A percentile compares a stretch with the other conserved stretches of the same genome.
Evolutionary conservation across 1,140 invertebrate species (phyloP).

Genomic region (Euborellia annulipes): DNA sequence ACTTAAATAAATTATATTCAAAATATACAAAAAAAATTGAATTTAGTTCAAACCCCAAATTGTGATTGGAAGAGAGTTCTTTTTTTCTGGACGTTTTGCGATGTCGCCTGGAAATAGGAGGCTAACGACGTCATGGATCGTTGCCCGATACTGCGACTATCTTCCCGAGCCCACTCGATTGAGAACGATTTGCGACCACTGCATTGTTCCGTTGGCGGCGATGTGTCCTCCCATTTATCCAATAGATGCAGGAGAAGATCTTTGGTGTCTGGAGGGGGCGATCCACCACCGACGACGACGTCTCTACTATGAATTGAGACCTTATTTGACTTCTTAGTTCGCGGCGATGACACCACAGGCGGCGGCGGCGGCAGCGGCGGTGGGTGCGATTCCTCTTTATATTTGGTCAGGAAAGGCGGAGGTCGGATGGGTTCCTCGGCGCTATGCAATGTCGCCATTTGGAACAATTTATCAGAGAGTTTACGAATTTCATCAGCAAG

Average conservation of each 20-base stretch:
- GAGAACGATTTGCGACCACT: conserved; percentile 27
- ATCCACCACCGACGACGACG: background rate
- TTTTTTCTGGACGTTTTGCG: conserved; percentile 18
- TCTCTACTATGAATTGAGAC: background rate
- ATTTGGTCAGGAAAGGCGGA: background rate
- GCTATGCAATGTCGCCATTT: conserved; percentile 35
- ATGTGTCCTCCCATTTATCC: conserved; percentile 50
- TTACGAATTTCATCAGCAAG: conserved; percentile 62
- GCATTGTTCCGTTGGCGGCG: conserved; percentile 14
- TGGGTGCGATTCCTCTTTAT: background rate
- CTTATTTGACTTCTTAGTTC: background rate
- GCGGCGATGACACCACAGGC: too few relatives aligned
- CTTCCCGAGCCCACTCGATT: conserved; percentile 27
- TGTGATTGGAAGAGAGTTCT: conserved; percentile 5
- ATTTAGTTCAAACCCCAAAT: conserved; percentile 7
- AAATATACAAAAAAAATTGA: too few relatives aligned
- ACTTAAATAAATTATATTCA: too few relatives aligned
- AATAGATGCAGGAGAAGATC: conserved; percentile 51
- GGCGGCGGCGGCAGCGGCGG: too few relatives aligned
- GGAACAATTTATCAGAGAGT: conserved; percentile 55
- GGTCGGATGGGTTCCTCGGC: background rate
- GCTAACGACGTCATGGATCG: conserved; percentile 30
- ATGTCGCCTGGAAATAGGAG: conserved; percentile 28
- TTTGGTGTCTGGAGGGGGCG: conserved; percentile 10
- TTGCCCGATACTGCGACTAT: conserved; percentile 22